These are phyloP conservation scores for Formica aserva DNA, from an alignment of 2,888 invertebrate species.

Conservation along the genomic window DNA sequence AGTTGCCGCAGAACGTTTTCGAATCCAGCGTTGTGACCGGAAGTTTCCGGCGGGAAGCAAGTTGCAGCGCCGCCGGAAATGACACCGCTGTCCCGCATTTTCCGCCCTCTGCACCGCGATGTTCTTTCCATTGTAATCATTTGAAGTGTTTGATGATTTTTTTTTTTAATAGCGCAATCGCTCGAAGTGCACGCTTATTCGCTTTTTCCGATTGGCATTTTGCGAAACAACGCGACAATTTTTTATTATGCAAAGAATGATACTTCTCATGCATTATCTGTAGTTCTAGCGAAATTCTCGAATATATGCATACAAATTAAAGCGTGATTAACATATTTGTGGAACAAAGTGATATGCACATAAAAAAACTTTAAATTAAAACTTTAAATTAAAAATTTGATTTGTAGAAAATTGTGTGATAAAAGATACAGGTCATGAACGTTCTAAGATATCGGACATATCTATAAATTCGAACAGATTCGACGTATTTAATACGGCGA, in stretches of 20 bases:
- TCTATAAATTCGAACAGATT: slow-evolving; percentile 1
- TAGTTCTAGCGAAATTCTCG: neutral
- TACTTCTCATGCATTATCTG: neutral
- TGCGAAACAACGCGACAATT: neutral
- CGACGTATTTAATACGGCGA: neutral
- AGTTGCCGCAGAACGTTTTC: slow-evolving; percentile 71
- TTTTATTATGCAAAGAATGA: neutral
- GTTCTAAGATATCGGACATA: neutral
- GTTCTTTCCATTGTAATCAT: slow-evolving; percentile 43
- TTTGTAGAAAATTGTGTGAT: neutral
- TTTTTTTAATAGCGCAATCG: neutral
- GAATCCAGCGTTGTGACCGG: slow-evolving; percentile 67
- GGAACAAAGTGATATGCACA: neutral
- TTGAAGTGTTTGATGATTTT: neutral
- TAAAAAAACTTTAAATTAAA: neutral
- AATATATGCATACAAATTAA: neutral
- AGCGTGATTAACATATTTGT: neutral
- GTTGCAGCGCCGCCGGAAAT: slow-evolving; percentile 73
- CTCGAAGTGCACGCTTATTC: neutral
- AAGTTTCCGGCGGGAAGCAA: slow-evolving; percentile 75
- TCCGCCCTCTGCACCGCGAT: slow-evolving; percentile 47
- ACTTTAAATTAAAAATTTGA: neutral
- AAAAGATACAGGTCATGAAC: neutral
- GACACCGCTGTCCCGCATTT: slow-evolving; percentile 68
- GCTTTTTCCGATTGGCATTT: slow-evolving; percentile 8